Percentiles rank a stretch among this genome's conserved stretches.
Conservation (phyloP, 2,888 invertebrate genomes). For the Stictocephala bisonia region DNA sequence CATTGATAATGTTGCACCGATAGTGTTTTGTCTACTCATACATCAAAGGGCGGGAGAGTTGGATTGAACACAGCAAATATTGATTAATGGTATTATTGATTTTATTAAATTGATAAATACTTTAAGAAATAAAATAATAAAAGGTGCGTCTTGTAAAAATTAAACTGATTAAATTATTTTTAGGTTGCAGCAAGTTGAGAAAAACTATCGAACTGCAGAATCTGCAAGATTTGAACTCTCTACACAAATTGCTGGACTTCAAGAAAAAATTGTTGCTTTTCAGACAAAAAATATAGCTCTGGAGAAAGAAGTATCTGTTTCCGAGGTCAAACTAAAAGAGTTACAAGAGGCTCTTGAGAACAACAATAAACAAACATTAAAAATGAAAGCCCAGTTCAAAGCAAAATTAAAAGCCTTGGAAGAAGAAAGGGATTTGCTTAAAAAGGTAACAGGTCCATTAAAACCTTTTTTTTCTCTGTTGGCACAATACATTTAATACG, state of each 20-base stretch:
- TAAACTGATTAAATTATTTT: neutral
- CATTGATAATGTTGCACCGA: too few species aligned
- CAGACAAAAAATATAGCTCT: slow-evolving; percentile 68
- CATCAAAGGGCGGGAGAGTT: too few species aligned
- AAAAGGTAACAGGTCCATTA: too few species aligned
- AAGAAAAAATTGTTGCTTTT: slow-evolving; percentile 56
- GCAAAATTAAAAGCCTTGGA: slow-evolving; percentile 80
- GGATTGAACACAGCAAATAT: too few species aligned
- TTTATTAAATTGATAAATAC: too few species aligned
- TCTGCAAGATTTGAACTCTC: slow-evolving; percentile 61
- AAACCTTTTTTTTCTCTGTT: too few species aligned
- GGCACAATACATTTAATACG: too few species aligned
- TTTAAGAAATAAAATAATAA: too few species aligned
- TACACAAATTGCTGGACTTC: slow-evolving; percentile 61
- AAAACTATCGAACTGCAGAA: slow-evolving; percentile 58
- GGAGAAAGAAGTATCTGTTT: slow-evolving; percentile 66
- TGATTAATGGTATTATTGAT: too few species aligned
- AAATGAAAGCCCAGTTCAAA: slow-evolving; percentile 78
- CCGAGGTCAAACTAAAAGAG: slow-evolving; percentile 64
- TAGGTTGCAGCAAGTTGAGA: slow-evolving; percentile 57
- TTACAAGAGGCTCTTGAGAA: slow-evolving; percentile 78
- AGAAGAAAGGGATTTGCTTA: slow-evolving; percentile 70
- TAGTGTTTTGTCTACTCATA: too few species aligned
- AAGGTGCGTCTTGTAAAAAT: too few species aligned
- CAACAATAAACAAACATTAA: slow-evolving; percentile 80